Base-by-base conservation (phyloP, 2,797 vertebrate species). In the Brotogeris chrysoptera region DNA sequence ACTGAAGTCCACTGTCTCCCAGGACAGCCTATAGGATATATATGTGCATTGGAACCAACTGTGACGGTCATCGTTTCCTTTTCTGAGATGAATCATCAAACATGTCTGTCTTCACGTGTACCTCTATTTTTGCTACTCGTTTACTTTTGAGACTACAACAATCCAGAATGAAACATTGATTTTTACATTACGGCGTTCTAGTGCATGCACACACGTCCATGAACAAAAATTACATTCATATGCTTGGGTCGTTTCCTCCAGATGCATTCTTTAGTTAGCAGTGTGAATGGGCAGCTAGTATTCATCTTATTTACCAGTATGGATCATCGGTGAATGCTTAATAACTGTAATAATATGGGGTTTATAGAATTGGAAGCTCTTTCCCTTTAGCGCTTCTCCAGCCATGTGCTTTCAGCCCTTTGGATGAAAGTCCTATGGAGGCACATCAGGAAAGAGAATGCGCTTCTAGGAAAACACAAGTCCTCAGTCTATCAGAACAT, bases 191-290 rank as follows among this genome's bases (percentile, higher is more conserved):
- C 1, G 17, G 14, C 41, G 5, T 85, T 79, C 32, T 52, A 30
- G 39, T 41, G 52, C n/a, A 16, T 2, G 5, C 12, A 39, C 16
- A 9, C 7, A 23, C 23, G 43, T 13, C 30, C 2, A 0, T 11
- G 23, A 81, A 77, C 13, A 76, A 89, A 88, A 81, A 38, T 32
- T 39, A 13, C 23, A 49, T n/a, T 63, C 44, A 6, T 1, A 0
- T 28, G 16, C 28, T 86, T 50, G 10, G 38, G 38, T 18, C 52
- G 14, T 46, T 90, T 53, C 49, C 53, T 82, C 27, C 47, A 65
- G 50, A 72, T 4, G 6, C 79, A 6, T 38, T 81, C 46, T 76
- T 77, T 6, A 55, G 14, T 34, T 63, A 78, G 57, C 44, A 80
- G 23, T 25, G 43, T 20, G 73, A 78, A 79, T 5, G 23, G 34